A percentile compares a stretch with the other conserved stretches of the same genome.
phyloP scores from a whole-genome alignment of 1,140 invertebrate species.

The Trigoniulus corallinus region DNA sequence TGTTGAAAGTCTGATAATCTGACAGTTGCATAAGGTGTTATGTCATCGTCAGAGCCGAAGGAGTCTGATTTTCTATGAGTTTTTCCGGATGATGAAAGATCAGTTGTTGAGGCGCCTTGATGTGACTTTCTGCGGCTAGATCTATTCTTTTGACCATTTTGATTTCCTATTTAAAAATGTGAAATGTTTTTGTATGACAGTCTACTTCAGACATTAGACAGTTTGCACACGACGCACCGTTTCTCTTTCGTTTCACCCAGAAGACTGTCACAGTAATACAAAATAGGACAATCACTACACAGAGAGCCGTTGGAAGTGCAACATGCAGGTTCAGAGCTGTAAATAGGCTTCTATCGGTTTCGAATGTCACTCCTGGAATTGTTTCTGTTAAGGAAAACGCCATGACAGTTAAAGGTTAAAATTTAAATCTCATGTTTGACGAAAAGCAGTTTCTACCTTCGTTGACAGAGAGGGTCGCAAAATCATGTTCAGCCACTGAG shows the following conservation, averaged over 20 bases:
- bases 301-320: neutral
- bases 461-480: conserved; percentile 37
- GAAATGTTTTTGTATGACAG: too few relatives aligned
- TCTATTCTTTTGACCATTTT: neutral
- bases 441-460: conserved; percentile 25
- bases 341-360: neutral
- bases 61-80: neutral
- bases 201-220: neutral
- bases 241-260: neutral
- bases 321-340: neutral
- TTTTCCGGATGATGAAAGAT: neutral
- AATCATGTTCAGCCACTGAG: conserved; percentile 64
- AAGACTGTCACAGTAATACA: neutral
- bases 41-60: neutral
- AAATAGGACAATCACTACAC: neutral
- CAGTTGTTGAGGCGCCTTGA: neutral
- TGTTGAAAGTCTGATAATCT: neutral
- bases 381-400: too few relatives aligned
- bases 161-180: neutral
- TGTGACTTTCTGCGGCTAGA: neutral
- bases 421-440: neutral
- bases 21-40: neutral
- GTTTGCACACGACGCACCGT: neutral
- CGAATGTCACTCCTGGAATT: neutral
- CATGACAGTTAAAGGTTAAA: too few relatives aligned